A percentile compares a stretch with the other conserved stretches of the same genome.
Evolutionary conservation across 2,113 vertebrate genomes (phyloP).

Genomic region (Myxocyprinus asiaticus): DNA sequence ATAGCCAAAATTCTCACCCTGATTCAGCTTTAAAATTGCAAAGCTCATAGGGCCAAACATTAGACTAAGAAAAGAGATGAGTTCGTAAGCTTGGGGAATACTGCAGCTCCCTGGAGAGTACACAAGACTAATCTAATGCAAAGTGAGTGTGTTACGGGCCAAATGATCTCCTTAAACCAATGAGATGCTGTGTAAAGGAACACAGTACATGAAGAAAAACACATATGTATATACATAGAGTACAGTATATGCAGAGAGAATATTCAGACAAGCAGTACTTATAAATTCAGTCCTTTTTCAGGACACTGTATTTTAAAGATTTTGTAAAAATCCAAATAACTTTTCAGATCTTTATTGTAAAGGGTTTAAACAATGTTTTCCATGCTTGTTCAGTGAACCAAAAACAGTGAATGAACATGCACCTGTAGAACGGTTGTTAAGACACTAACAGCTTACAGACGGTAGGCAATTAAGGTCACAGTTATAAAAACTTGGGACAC

Average conservation of each 20-base stretch:
- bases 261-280: background rate
- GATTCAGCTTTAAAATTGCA: background rate
- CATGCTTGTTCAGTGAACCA: too few relatives aligned
- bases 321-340: too few relatives aligned
- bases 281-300: background rate
- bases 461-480: too few relatives aligned
- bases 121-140: constrained; percentile 8
- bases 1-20: background rate
- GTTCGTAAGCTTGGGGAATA: too few relatives aligned
- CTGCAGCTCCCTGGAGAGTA: background rate
- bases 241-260: background rate
- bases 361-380: too few relatives aligned
- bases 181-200: background rate
- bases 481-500: too few relatives aligned
- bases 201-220: background rate
- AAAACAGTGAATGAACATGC: too few relatives aligned
- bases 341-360: too few relatives aligned
- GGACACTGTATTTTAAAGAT: too few relatives aligned
- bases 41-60: too few relatives aligned
- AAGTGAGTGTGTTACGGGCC: background rate
- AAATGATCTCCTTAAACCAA: background rate
- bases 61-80: background rate
- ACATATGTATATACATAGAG: background rate
- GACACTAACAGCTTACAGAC: too few relatives aligned
- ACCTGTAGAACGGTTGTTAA: too few relatives aligned